Conservation (phyloP, 1,140 invertebrate genomes). For the Drosophila ananassae region DNA sequence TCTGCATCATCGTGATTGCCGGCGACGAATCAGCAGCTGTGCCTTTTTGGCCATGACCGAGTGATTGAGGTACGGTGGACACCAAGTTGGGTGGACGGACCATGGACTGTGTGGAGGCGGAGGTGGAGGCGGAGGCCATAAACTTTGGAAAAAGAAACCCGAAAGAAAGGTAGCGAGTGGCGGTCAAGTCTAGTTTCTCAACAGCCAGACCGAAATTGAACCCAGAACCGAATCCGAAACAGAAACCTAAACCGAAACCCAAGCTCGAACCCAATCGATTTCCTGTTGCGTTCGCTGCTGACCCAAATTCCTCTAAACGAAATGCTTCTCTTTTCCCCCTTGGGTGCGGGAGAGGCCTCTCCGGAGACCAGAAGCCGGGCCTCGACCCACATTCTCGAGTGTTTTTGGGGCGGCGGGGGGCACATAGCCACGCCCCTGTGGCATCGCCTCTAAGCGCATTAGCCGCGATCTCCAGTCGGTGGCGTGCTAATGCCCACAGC, state of each 20-base stretch:
- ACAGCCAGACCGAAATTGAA: constrained; percentile 23
- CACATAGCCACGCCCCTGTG: not conserved
- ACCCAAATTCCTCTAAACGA: constrained; percentile 41
- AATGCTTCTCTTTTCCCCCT: not conserved
- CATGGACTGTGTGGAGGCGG: constrained; percentile 15
- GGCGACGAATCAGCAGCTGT: constrained; percentile 32
- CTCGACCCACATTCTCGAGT: constrained; percentile 42
- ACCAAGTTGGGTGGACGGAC: not conserved
- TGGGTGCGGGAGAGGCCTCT: constrained; percentile 9
- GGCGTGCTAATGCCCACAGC: constrained; percentile 53
- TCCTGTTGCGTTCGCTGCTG: constrained; percentile 42
- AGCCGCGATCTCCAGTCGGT: constrained; percentile 44
- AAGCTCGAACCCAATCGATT: constrained; percentile 47
- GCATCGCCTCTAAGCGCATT: constrained; percentile 66
- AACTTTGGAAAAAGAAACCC: constrained; percentile 1
- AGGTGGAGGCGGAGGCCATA: constrained; percentile 16
- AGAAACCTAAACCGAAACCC: constrained; percentile 13
- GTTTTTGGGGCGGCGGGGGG: not conserved
- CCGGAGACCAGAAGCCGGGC: constrained; percentile 27
- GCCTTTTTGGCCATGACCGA: constrained; percentile 36
- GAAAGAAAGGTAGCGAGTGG: constrained; percentile 10
- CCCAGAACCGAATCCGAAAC: constrained; percentile 9
- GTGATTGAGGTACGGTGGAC: constrained; percentile 15
- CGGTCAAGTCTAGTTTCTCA: constrained; percentile 25
- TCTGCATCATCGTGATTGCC: constrained; percentile 31